These are phyloP conservation scores for Phylloscopus trochilus DNA, from an alignment of 2,113 vertebrate genomes.

Conservation along the genomic window DNA sequence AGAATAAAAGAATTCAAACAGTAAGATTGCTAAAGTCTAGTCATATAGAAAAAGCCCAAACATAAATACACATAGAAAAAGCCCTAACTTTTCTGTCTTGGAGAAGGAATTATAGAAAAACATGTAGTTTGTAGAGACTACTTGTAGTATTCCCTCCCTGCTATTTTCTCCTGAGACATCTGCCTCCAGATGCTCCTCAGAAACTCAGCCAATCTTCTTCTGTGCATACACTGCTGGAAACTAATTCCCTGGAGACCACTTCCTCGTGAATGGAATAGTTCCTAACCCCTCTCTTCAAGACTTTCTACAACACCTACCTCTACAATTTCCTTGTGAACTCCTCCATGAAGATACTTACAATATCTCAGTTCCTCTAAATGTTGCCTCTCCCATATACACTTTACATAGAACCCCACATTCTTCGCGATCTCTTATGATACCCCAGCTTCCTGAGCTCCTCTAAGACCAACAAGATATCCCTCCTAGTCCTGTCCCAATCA, in stretches of 20 bases:
- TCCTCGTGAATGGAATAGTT: neutral
- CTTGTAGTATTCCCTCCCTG: neutral
- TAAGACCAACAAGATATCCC: neutral
- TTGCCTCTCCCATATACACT: neutral
- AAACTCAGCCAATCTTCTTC: neutral
- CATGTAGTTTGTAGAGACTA: neutral
- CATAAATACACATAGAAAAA: neutral
- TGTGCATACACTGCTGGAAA: neutral
- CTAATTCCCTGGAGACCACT: neutral
- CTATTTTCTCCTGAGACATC: neutral
- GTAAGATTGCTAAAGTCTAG: neutral
- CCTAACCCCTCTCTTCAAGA: neutral
- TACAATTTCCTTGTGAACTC: neutral
- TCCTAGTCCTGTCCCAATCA: neutral
- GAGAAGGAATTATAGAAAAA: neutral
- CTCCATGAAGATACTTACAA: neutral
- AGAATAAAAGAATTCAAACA: neutral
- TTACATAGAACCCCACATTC: neutral
- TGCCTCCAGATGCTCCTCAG: neutral
- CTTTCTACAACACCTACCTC: neutral
- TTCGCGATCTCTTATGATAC: neutral
- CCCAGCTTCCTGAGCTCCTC: neutral
- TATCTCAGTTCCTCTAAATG: neutral
- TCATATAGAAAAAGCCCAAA: neutral
- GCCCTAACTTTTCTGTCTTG: neutral